Evolutionary conservation across 2,797 vertebrate genomes (phyloP), one percentile per base, ranked within the genome.

Genomic region (Propithecus perrieri): DNA sequence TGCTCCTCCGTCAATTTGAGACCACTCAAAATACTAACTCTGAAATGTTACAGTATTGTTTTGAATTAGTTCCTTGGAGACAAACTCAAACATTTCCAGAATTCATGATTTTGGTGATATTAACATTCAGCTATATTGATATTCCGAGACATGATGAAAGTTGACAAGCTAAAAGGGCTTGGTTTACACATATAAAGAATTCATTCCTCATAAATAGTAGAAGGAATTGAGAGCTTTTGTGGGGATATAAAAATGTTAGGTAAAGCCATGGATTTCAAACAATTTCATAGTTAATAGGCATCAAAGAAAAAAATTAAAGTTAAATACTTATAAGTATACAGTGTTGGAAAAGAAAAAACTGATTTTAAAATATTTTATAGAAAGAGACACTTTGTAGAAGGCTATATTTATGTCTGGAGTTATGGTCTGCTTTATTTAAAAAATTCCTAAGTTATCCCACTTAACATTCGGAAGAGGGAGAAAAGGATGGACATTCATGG

Each of bases 61-160:
- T 80, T 96, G 78, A 87, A 95, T 9, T 72, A 84, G 53, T 87
- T 84, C 46, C 61, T 88, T 93, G 28, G 78, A 72, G 80, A 93
- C 15, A 75, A 91, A 89, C 30, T 30, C 85, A 85, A 76, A 86
- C 22, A 90, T 85, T 92, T 83, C 38, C 59, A 72, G n/a, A 89
- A 87, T 86, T 96, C 65, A 80, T 57, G 50, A 84, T 80, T 85
- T 90, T 91, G 65, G 80, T 89, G 41, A 50, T 33, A 85, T 69
- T 86, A 74, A 71, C 15, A 57, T 72, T 28, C 20, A 83, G 53
- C n/a, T 92, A 33, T 33, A 85, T 11, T 76, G 24, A 83, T 92
- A 67, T 24, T 17, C 35, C 22, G 71, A 92, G 48, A 80, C 63
- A 81, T 6, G 46, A 46, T 41, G 4, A 79, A 81, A 81, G 43